Evolutionary conservation across 2,888 invertebrate species (phyloP).

Genomic region (Amaurobius ferox): DNA sequence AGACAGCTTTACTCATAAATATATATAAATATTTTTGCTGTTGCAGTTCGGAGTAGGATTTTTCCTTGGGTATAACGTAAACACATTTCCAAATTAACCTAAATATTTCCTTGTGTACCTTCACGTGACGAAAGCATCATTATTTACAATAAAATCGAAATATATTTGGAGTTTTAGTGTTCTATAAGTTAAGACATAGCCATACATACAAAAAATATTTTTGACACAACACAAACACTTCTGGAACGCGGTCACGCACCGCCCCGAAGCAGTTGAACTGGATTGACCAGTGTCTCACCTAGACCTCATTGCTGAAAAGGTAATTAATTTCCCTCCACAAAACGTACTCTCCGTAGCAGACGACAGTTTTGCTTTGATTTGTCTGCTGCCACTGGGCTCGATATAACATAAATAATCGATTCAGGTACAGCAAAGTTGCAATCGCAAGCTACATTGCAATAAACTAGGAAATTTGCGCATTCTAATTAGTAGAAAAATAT

Average conservation of each 20-base stretch:
- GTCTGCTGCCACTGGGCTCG: no score
- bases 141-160: not conserved
- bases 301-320: constrained; percentile 55
- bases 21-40: not conserved
- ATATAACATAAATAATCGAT: no score
- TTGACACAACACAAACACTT: constrained; percentile 54
- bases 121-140: not conserved
- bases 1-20: no score
- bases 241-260: constrained; percentile 62
- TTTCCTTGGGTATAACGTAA: not conserved
- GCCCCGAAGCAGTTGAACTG: constrained; percentile 52
- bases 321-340: constrained; percentile 12
- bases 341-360: not conserved
- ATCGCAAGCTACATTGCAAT: no score
- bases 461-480: no score
- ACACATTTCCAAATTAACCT: not conserved
- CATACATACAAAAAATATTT: constrained; percentile 12
- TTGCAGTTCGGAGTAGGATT: not conserved
- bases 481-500: no score
- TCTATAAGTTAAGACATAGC: not conserved
- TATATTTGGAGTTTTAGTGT: no score
- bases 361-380: not conserved
- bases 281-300: constrained; percentile 70
- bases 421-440: no score
- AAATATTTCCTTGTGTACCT: not conserved